Conservation (phyloP, 2,113 vertebrate species). For the Bagarius yarrelli region DNA sequence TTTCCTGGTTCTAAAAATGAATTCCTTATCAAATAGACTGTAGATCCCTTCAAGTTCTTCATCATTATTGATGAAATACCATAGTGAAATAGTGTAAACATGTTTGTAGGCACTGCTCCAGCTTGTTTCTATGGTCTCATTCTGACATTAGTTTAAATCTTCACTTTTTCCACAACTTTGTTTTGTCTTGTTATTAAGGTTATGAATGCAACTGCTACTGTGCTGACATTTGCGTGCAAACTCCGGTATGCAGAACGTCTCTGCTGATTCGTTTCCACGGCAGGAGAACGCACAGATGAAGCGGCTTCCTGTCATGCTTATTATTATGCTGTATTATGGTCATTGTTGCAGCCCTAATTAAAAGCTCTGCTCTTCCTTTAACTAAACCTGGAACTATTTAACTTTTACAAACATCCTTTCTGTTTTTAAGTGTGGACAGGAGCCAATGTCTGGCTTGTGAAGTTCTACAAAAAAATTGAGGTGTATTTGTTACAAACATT, state of each 20-base stretch:
- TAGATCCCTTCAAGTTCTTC: not conserved
- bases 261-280: slow-evolving; percentile 52
- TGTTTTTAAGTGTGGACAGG: slow-evolving; percentile 29
- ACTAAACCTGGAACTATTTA: slow-evolving; percentile 47
- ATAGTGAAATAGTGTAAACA: slow-evolving; percentile 12
- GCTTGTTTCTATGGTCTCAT: slow-evolving; percentile 30
- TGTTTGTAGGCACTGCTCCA: not conserved
- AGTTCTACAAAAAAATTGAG: not conserved
- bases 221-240: slow-evolving; percentile 51
- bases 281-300: slow-evolving; percentile 52
- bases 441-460: slow-evolving; percentile 17
- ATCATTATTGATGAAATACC: not conserved
- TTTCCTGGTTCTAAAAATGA: not conserved
- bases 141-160: not conserved
- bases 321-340: slow-evolving; percentile 50
- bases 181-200: slow-evolving; percentile 34
- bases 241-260: slow-evolving; percentile 41
- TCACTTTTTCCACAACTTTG: slow-evolving; percentile 9
- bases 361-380: slow-evolving; percentile 41
- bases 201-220: slow-evolving; percentile 48
- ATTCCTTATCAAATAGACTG: not conserved
- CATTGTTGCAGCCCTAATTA: slow-evolving; percentile 46
- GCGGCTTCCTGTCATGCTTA: slow-evolving; percentile 51
- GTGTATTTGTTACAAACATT: slow-evolving; percentile 4
- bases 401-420: slow-evolving; percentile 39